Evolutionary conservation across 2,113 vertebrate species (phyloP), one percentile per base, ranked within the genome.

Genomic region (Cavia aperea): DNA sequence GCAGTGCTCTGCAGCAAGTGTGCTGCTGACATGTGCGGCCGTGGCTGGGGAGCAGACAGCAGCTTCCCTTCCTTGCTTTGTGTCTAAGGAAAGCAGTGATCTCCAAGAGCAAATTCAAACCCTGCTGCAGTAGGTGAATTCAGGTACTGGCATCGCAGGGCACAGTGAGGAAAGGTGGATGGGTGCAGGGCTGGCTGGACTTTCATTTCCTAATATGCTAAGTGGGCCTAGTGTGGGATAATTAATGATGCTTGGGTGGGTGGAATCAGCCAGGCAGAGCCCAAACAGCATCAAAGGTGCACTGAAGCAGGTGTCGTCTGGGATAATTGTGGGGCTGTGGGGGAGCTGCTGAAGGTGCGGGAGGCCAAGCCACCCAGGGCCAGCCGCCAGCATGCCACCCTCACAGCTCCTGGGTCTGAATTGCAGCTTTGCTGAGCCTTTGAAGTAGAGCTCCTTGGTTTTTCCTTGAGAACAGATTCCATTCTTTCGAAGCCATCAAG

Each of bases 201-300:
- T 86, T 95, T 95, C 92, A 87, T 91, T 92, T 89, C 56, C 91
- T 95, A 92, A 95, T 94, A 92, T 78, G 78, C 93, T 93, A 93
- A 96, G 87, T 95, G 95, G 89, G 62, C 72, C 94, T 95, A 97
- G 96, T 93, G 81, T 63, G 81, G 65, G 86, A 49, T 95, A 96
- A 96, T 96, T 95, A 96, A 96, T 33, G 29, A 93, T 94, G 73
- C 51, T 54, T 93, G 87, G 89, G 94, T 75, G 92, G 82, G 83
- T 75, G 43, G 88, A 95, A 95, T 96, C 91, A 93, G 65, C 85
- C 63, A 73, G 92, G 89, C 86, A 91, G 91, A 88, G 26, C 73
- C 77, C 88, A 65, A 85, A 81, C 58, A 51, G 89, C 92, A 93
- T 96, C 96, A 96, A 96, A 96, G 94, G 39, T 63, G 26, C 0